Conservation (phyloP, 2,113 vertebrate genomes). For the Microcebus griseorufus region DNA sequence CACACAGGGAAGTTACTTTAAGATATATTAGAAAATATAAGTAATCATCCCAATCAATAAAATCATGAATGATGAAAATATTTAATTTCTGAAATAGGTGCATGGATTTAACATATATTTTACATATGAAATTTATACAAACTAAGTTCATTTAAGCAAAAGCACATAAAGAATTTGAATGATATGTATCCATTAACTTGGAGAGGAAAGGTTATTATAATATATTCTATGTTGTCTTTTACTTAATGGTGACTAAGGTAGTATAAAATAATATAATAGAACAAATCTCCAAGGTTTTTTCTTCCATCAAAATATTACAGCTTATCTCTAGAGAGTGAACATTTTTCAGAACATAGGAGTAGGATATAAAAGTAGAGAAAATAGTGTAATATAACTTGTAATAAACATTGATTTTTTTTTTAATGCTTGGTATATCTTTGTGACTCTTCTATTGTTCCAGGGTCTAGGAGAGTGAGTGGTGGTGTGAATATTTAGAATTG, state of each 20-base stretch:
- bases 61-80: slow-evolving; percentile 10
- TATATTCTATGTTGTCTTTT: background rate
- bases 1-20: background rate
- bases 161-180: background rate
- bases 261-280: background rate
- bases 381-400: background rate
- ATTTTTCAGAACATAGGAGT: background rate
- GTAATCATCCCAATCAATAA: background rate
- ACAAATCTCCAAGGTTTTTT: background rate
- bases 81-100: slow-evolving; percentile 13
- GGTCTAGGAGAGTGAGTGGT: background rate
- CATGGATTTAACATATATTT: background rate
- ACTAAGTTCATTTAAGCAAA: background rate
- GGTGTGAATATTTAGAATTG: background rate
- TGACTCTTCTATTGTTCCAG: background rate
- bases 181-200: background rate
- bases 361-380: slow-evolving; percentile 10
- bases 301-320: background rate
- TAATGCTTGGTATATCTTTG: background rate
- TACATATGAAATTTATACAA: background rate
- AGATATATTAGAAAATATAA: background rate
- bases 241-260: background rate
- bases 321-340: background rate
- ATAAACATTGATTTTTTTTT: slow-evolving; percentile 6
- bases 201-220: background rate